phyloP scores from a whole-genome alignment of 2,113 vertebrate species.

The Chionodraco myersi region DNA sequence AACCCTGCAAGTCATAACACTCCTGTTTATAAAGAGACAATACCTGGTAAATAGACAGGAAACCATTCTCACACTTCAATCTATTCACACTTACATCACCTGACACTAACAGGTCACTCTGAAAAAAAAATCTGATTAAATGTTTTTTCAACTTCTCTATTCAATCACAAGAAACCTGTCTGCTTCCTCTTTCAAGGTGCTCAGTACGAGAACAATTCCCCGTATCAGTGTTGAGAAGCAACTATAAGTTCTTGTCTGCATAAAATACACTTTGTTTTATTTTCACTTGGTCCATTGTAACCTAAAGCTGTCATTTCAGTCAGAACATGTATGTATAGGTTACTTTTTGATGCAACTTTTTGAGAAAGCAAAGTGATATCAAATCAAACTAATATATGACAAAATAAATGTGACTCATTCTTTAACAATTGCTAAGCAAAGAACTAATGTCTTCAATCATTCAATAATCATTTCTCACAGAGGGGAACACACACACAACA shows the following conservation, averaged over 20 bases:
- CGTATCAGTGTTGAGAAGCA: neutral
- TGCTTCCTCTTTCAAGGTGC: conserved; percentile 2
- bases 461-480: neutral
- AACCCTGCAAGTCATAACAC: neutral
- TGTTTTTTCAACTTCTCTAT: neutral
- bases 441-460: neutral
- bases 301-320: neutral
- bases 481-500: neutral
- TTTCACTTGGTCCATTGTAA: neutral
- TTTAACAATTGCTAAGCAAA: neutral
- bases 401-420: neutral
- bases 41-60: neutral
- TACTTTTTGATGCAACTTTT: neutral
- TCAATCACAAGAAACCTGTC: neutral
- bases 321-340: neutral
- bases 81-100: neutral
- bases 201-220: neutral
- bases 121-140: neutral
- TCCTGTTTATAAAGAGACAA: neutral
- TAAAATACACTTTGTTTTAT: neutral
- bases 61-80: neutral
- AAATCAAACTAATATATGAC: neutral
- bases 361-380: neutral
- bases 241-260: neutral
- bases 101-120: too few species aligned